Conservation (phyloP, 2,797 vertebrate species). For the Decapterus maruadsi region DNA sequence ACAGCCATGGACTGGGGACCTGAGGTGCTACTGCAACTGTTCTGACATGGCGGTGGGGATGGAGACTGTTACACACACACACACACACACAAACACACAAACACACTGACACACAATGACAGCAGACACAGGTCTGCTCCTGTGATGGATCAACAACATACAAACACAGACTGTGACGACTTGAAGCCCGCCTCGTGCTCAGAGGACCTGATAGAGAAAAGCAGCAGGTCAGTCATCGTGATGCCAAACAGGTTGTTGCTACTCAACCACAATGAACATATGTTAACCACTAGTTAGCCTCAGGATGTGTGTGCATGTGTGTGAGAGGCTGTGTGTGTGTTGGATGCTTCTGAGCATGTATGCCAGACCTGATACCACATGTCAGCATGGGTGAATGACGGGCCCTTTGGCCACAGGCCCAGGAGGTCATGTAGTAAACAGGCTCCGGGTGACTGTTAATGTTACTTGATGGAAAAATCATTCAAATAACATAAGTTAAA, state of each 20-base stretch:
- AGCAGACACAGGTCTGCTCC: slow-evolving; percentile 12
- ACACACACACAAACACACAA: slow-evolving; percentile 5
- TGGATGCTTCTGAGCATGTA: slow-evolving; percentile 4
- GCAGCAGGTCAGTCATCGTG: slow-evolving; percentile 27
- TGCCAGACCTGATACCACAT: slow-evolving; percentile 12
- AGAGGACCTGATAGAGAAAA: neutral
- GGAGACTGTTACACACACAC: slow-evolving; percentile 24
- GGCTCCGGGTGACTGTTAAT: neutral
- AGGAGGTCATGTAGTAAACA: neutral
- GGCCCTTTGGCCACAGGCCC: neutral
- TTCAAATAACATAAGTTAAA: neutral
- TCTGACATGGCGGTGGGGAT: slow-evolving; percentile 73
- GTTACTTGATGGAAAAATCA: neutral
- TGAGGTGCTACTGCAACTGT: slow-evolving; percentile 87
- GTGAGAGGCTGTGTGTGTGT: neutral
- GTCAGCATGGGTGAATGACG: slow-evolving; percentile 10
- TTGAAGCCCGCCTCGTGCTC: slow-evolving; percentile 8
- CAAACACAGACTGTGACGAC: slow-evolving; percentile 38
- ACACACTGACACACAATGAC: slow-evolving; percentile 9
- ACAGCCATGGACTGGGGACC: slow-evolving; percentile 90
- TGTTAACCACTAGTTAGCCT: slow-evolving; percentile 48
- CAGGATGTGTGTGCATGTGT: slow-evolving; percentile 35
- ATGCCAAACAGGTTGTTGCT: slow-evolving; percentile 71
- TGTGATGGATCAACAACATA: slow-evolving; percentile 7
- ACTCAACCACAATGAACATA: slow-evolving; percentile 45